A percentile compares a stretch with the other conserved stretches of the same genome.
phyloP scores from a whole-genome alignment of 2,113 vertebrate genomes.

The Xiphorhynchus elegans region DNA sequence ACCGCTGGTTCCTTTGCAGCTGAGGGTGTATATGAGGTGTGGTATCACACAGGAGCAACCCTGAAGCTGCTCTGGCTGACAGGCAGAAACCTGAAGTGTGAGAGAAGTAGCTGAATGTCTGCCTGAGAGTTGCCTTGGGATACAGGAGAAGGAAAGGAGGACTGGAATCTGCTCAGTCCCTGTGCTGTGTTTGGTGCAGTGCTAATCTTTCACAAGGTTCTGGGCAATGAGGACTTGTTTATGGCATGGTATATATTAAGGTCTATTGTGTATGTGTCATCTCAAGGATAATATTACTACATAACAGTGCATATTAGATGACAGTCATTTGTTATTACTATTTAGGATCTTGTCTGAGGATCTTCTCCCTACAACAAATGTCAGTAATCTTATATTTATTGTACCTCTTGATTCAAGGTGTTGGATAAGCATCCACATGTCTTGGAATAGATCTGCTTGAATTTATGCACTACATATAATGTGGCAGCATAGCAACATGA shows the following conservation, averaged over 20 bases:
- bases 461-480: background rate
- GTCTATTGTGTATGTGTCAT: background rate
- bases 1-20: background rate
- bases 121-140: background rate
- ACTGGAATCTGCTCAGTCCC: background rate
- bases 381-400: background rate
- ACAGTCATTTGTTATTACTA: background rate
- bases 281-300: background rate
- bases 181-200: background rate
- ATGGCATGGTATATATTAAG: background rate
- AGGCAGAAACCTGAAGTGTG: background rate
- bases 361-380: background rate
- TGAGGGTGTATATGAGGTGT: rapidly evolving
- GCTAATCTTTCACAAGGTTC: background rate
- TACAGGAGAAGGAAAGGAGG: background rate
- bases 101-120: background rate
- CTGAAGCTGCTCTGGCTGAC: background rate
- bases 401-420: background rate
- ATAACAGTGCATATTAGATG: background rate
- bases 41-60: background rate
- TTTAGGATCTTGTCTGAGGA: background rate
- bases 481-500: background rate
- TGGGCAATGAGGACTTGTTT: background rate
- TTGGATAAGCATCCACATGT: background rate
- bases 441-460: background rate